These are phyloP conservation scores for Scelioninae gen. 1 DNA, from an alignment of 2,888 invertebrate species.

Conservation along the genomic window DNA sequence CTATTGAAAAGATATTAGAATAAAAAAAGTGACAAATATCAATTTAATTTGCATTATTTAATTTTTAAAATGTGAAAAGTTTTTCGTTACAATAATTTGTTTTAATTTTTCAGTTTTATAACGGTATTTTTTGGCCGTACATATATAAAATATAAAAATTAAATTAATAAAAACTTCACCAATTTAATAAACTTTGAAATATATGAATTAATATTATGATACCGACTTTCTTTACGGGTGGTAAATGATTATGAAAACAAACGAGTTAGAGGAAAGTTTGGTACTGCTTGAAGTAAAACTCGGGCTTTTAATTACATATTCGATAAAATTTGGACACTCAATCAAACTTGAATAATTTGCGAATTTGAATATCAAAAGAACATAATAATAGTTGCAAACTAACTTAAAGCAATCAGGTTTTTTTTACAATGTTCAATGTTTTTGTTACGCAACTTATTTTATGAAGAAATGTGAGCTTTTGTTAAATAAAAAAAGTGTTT, in stretches of 20 bases:
- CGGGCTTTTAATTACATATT: constrained; percentile 13
- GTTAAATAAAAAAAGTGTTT: background rate
- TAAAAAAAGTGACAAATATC: too few relatives aligned
- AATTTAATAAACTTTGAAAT: background rate
- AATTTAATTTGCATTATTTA: too few relatives aligned
- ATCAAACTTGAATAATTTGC: constrained; percentile 33
- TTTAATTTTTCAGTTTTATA: too few relatives aligned
- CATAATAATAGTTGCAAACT: constrained; percentile 8
- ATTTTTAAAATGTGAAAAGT: too few relatives aligned
- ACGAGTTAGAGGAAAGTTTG: constrained; percentile 7
- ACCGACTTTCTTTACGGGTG: constrained; percentile 4
- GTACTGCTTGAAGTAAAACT: constrained; percentile 6
- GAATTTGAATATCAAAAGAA: constrained; percentile 37
- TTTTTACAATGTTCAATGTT: background rate
- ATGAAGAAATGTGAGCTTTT: background rate
- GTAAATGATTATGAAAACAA: constrained; percentile 22
- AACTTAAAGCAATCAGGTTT: background rate
- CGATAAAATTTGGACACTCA: constrained; percentile 19
- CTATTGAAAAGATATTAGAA: too few relatives aligned
- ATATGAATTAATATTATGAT: constrained; percentile 1
- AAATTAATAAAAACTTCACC: background rate
- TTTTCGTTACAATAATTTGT: too few relatives aligned
- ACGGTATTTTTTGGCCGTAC: too few relatives aligned
- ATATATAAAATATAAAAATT: background rate
- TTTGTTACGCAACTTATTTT: too few relatives aligned